Conservation (phyloP, 2,888 invertebrate genomes). For the Xestia sexstrigata region DNA sequence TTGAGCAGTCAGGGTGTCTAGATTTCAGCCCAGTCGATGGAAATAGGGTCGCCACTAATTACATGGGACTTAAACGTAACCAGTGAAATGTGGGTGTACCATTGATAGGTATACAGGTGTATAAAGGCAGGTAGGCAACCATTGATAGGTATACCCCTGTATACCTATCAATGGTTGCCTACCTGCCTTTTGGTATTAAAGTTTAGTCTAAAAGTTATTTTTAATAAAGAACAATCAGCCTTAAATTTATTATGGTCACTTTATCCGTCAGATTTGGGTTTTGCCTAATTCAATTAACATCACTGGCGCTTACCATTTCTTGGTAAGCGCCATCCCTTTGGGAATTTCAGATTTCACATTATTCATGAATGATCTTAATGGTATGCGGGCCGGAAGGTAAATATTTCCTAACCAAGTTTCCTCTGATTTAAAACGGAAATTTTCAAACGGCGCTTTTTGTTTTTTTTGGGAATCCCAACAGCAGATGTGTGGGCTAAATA, state of each 20-base stretch:
- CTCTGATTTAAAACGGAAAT: neutral
- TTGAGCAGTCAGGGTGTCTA: neutral
- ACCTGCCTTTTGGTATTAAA: neutral
- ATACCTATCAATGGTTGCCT: too few species aligned
- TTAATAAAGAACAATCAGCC: neutral
- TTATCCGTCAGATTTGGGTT: neutral
- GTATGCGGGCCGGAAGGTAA: constrained; percentile 1
- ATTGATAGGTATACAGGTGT: neutral
- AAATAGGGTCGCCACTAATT: neutral
- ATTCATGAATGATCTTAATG: constrained; percentile 11
- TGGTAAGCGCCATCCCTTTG: neutral
- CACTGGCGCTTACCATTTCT: neutral
- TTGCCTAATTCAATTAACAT: constrained; percentile 9
- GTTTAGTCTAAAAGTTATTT: neutral
- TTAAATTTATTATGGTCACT: neutral
- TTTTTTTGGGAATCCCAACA: neutral
- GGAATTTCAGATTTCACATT: constrained; percentile 28
- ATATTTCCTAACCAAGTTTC: neutral
- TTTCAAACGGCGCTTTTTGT: neutral
- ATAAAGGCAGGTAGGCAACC: too few species aligned
- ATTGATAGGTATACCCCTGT: neutral
- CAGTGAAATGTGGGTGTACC: neutral
- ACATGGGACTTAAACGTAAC: neutral
- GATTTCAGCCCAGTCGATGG: neutral
- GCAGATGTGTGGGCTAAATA: constrained; percentile 7